A percentile compares a stretch with the other conserved stretches of the same genome.
phyloP scores from a whole-genome alignment of 2,888 invertebrate species.

The Thereva nobilitata region DNA sequence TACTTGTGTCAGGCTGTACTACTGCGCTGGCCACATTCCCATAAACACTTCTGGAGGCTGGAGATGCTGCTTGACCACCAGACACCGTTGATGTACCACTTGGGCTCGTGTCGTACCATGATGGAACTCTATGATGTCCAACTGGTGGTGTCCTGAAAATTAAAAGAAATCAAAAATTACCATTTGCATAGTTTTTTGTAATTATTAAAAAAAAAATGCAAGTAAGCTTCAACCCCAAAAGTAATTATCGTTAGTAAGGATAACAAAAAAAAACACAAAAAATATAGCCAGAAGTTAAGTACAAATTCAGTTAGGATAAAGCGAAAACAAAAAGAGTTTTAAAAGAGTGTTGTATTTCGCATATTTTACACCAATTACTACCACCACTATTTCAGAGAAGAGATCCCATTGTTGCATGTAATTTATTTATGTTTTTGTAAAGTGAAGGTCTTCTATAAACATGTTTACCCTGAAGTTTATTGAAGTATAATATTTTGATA shows the following conservation, averaged over 20 bases:
- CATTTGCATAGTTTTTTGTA: conserved; percentile 2
- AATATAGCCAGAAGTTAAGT: conserved; percentile 1
- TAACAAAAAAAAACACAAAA: conserved; percentile 9
- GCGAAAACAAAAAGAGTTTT: neutral
- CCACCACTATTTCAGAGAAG: no score
- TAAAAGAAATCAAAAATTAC: conserved; percentile 18
- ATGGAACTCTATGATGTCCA: conserved; percentile 52
- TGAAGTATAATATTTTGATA: conserved; percentile 8
- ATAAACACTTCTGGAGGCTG: conserved; percentile 52
- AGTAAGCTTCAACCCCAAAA: neutral
- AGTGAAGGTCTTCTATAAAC: no score
- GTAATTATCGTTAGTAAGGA: neutral
- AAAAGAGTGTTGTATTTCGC: no score
- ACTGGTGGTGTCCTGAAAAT: conserved; percentile 48
- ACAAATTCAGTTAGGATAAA: neutral
- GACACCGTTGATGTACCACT: conserved; percentile 51
- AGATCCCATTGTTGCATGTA: no score
- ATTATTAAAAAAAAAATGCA: conserved; percentile 4
- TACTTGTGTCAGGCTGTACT: conserved; percentile 48
- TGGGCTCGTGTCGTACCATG: conserved; percentile 58
- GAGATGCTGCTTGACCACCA: conserved; percentile 35
- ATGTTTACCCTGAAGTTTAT: no score
- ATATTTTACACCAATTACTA: no score
- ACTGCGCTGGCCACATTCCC: conserved; percentile 50
- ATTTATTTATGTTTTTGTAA: no score